These are phyloP conservation scores for Bos taurus DNA, from an alignment of 2,113 vertebrate genomes.

Conservation along the genomic window ARS-UCD2.0 NC_037330.1:116679501-116680000, in stretches of 20 bases:
- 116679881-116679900: background rate
- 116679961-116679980: too few species aligned
- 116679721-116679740: background rate
- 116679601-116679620: fast-evolving
- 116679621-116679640: background rate
- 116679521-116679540: background rate
- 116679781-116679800: background rate
- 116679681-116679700: fast-evolving
- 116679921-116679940: background rate
- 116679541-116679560: fast-evolving
- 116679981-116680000: too few species aligned
- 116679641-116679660: background rate
- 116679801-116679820: background rate
- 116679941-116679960: background rate
- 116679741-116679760: background rate
- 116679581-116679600: background rate
- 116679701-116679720: background rate
- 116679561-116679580: background rate
- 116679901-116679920: background rate
- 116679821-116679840: background rate
- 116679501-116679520: fast-evolving
- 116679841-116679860: too few species aligned
- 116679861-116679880: background rate
- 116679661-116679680: background rate
- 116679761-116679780: background rate